A percentile compares a stretch with the other conserved stretches of the same genome.
Conservation (phyloP, 2,113 vertebrate genomes). For the Seriola quinqueradiata region DNA sequence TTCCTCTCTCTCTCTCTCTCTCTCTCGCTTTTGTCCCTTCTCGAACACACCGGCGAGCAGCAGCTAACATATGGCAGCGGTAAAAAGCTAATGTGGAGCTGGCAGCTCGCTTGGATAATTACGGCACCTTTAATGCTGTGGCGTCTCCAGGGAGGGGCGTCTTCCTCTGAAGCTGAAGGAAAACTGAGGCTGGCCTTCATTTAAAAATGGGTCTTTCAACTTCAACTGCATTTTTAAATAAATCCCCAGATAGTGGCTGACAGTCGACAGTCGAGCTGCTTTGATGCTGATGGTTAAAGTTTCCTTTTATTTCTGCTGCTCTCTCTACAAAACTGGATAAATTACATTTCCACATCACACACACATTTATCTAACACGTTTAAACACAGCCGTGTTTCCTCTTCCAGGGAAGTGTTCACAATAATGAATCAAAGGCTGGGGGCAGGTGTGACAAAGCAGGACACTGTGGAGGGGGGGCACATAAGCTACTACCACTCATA, state of each 20-base stretch:
- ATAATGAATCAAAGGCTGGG: constrained; percentile 3
- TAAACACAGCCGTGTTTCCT: not conserved
- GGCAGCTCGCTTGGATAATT: constrained; percentile 6
- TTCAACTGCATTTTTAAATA: not conserved
- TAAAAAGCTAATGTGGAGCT: constrained; percentile 21
- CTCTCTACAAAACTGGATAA: not conserved
- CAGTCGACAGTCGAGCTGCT: not conserved
- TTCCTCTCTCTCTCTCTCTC: not conserved
- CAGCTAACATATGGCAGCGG: constrained; percentile 15
- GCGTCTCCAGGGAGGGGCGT: constrained; percentile 18
- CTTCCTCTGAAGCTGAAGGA: constrained; percentile 3
- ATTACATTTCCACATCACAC: constrained; percentile 2
- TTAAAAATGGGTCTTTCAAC: constrained; percentile 21
- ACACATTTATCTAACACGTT: not conserved
- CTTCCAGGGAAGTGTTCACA: not conserved
- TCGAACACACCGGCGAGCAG: not conserved
- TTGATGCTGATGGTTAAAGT: constrained; percentile 14
- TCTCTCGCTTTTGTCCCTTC: not conserved
- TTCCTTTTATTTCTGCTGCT: constrained; percentile 14
- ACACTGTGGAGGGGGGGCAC: not conserved
- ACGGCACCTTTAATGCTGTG: not conserved
- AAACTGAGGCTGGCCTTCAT: constrained; percentile 18
- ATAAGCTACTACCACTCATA: not conserved
- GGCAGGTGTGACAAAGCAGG: constrained; percentile 19
- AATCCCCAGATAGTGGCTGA: not conserved